Evolutionary conservation across 1,140 invertebrate genomes (phyloP), one percentile per base, ranked within the genome.

Genomic region (Gryon sp.): DNA sequence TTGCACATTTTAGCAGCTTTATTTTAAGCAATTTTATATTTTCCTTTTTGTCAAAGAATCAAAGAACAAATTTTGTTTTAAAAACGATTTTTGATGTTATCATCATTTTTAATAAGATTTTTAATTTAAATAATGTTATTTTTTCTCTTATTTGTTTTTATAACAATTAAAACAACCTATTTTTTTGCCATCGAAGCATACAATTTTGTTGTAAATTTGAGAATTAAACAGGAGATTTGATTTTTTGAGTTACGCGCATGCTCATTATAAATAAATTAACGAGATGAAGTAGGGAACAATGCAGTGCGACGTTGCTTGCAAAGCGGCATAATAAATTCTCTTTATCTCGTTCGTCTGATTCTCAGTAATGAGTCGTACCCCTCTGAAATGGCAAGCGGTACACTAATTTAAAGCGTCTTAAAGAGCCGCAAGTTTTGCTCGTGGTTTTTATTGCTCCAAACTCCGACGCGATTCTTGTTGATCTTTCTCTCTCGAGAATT

Each of bases 251-350:
- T 63, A 40, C 46, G 24, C 12, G 28, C 14, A 9, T 14, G 14
- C n/a, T 62, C 46, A 38, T 60, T 53, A 62, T 70, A 70, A 70
- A 70, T 70, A 70, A 70, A 70, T 70, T 70, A 70, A 30, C 38
- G 12, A 32, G 24, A 70, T 50, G 55, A 53, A 62, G 32, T 30
- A 5, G 22, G n/a, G 36, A 60, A 70, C 66, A 70, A 70, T 60
- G 53, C 20, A 45, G 26, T 60, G 30, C 36, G 32, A 48, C 40
- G 48, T 66, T 52, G 52, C 46, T n/a, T 36, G 41, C 63, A 19
- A 45, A 7, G 40, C 65, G 14, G 16, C 45, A 41, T 69, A 60
- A 70, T 70, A 53, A 60, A 70, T 70, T 70, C 66, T 24, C 36
- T 70, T 70, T 70, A 60, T 70, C 55, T 53, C 66, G 55, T 52